Base-by-base conservation (phyloP, 2,888 invertebrate species). In the Lobophora halterata region DNA sequence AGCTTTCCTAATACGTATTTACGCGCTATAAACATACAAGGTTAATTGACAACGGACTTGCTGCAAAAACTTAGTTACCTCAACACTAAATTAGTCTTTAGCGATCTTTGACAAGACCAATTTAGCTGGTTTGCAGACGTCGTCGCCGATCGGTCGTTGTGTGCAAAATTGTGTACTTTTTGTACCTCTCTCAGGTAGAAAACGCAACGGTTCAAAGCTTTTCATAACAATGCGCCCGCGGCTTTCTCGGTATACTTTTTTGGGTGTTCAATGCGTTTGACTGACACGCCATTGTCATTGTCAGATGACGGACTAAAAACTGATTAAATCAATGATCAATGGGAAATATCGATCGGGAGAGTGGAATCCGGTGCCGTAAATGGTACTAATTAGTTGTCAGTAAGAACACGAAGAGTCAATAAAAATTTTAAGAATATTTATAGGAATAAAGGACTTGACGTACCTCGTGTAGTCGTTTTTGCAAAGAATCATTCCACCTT, bases 401-500 rank as follows among this genome's bases (percentile, higher is more conserved):
- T 44, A 53, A 51, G 51, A 52, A 58, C 53, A 36, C 40, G 34
- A 44, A 40, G 46, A 48, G 49, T 56, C 46, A 49, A 45, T 48
- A 23, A 38, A 42, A 55, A 52, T 36, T 16, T 17, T 10, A 11
- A 23, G 1, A 21, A 14, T 12, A 20, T 9, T 17, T n/a, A n/a
- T n/a, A n/a, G n/a, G n/a, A 12, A 17, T 10, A 6, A n/a, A 36
- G 32, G 46, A 24, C 20, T 46, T 16, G 24, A 44, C 92, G 92
- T 88, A 97, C 97, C 95, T 96, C 85, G 95, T 92, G 88, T 97
- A 97, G 88, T 97, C 97, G 87, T 92, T 93, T 91, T 95, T 95
- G 92, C 97, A 97, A 71, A 97, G 91, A 80, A 97, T 96, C 94
- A 97, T 95, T 65, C 95, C 95, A 52, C 94, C 93, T 89, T 95